These are phyloP conservation scores for Hetaerina americana DNA, from an alignment of 1,140 invertebrate genomes.

Conservation along the genomic window DNA sequence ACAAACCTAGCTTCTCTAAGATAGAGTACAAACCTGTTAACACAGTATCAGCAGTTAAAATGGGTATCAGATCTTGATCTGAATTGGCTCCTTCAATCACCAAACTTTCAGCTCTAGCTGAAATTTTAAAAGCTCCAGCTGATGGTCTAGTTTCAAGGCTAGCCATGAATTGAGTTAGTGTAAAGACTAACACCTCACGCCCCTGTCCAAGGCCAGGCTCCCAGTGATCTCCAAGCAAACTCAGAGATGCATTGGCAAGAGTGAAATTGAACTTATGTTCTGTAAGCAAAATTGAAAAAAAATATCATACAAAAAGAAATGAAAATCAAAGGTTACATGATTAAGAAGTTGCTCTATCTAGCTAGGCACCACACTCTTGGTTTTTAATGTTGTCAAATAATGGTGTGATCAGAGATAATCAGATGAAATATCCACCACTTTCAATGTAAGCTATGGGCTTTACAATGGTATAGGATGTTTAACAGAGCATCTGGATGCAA, in stretches of 20 bases:
- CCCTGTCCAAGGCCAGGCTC: conserved; percentile 33
- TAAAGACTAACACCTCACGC: conserved; percentile 58
- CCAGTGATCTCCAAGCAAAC: conserved; percentile 32
- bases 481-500: too few species aligned
- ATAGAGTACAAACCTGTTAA: conserved; percentile 37
- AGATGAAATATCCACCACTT: too few species aligned
- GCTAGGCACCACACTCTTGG: too few species aligned
- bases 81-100: conserved; percentile 60
- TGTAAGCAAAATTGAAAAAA: too few species aligned
- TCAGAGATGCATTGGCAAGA: conserved; percentile 56
- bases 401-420: too few species aligned
- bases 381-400: too few species aligned
- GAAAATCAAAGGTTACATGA: too few species aligned
- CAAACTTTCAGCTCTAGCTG: conserved; percentile 60
- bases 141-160: conserved; percentile 59
- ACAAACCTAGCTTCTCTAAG: background rate
- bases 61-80: conserved; percentile 58
- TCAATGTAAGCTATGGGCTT: too few species aligned
- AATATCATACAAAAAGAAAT: too few species aligned
- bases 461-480: too few species aligned
- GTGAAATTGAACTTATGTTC: conserved; percentile 70
- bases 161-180: conserved; percentile 55
- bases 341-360: too few species aligned
- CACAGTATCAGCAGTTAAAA: conserved; percentile 54
- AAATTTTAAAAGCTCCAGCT: conserved; percentile 54